Base-by-base conservation (phyloP, 2,888 invertebrate species). In the Pharmacophagus antenor region DNA sequence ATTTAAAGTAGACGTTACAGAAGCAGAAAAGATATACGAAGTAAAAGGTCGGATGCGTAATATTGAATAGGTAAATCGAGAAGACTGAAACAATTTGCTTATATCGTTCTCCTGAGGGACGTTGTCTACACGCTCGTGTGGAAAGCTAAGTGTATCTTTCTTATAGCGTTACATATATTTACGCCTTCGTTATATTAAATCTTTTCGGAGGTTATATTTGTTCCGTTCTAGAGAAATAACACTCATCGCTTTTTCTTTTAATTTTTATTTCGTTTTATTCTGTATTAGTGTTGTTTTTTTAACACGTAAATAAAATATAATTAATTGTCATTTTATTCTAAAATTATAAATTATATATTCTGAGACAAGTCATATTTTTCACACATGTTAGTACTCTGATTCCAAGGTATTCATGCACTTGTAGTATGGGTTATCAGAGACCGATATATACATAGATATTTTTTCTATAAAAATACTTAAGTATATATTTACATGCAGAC, bases 1-100 rank as follows among this genome's bases (percentile, higher is more conserved):
- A 31, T 12, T 31, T 8, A 31, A 31, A 31, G 10, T 31, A 31
- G 1, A 10, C 2, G 10, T 8, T 31, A 31, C 1, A 8, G 31
- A 2, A 31, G 31, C 31, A 12, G 12, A 31, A 12, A 31, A 12
- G 10, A 31, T 12, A 31, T 31, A 31, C 31, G 10, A 31, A 2
- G 12, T 10, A 31, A 15, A 12, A 42, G 3, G 18, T 22, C 25
- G 47, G 42, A 42, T 20, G 20, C 25, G 49, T 41, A 17, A 42
- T 42, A 56, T 56, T 56, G 49, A 56, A 56, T 56, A 42, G 47
- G 41, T 42, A 42, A 56, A 56, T 27, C 25, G 25, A 41, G 49
- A 37, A 56, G 23, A 49, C 27, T 56, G 25, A 22, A 56, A 56
- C 49, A 49, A 50, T 56, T 56, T 56, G 42, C 20, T 56, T 49